Evolutionary conservation across 2,888 invertebrate species (phyloP).

Genomic region (Caenorhabditis sinica): DNA sequence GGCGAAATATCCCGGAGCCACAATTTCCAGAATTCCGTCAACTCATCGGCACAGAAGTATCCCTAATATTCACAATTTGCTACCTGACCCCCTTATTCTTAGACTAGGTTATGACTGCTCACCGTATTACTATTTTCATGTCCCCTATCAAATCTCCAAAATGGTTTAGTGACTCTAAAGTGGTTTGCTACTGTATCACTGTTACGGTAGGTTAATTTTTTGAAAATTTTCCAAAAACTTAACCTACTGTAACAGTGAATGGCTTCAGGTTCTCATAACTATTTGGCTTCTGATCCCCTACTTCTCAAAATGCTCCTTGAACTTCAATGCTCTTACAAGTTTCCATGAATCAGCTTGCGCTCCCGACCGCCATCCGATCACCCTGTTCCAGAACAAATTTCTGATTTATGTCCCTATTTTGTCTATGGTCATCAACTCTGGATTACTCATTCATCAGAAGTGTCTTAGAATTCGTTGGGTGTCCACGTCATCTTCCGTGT

Average conservation of each 20-base stretch:
- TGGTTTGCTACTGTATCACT: neutral
- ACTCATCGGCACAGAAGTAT: slow-evolving; percentile 20
- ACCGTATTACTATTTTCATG: slow-evolving; percentile 16
- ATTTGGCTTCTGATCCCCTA: slow-evolving; percentile 31
- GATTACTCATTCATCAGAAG: slow-evolving; percentile 18
- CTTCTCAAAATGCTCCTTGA: slow-evolving; percentile 20
- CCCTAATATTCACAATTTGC: slow-evolving; percentile 12
- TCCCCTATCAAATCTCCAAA: slow-evolving; percentile 4
- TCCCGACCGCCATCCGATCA: slow-evolving; percentile 20
- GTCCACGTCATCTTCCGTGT: neutral
- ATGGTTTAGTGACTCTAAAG: slow-evolving; percentile 7
- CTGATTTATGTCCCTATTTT: slow-evolving; percentile 16
- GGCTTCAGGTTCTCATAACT: slow-evolving; percentile 1
- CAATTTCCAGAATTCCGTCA: slow-evolving; percentile 20
- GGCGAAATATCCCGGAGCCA: too few species aligned
- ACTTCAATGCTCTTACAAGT: slow-evolving; percentile 19
- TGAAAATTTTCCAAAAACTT: too few species aligned
- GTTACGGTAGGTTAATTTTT: slow-evolving; percentile 14
- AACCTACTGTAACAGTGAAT: too few species aligned
- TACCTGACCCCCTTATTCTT: slow-evolving; percentile 32
- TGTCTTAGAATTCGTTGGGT: neutral
- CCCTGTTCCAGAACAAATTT: slow-evolving; percentile 40
- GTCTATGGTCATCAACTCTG: slow-evolving; percentile 14
- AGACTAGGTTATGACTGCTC: slow-evolving; percentile 33
- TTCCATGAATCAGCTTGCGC: slow-evolving; percentile 19